Evolutionary conservation across 2,888 invertebrate genomes (phyloP), one percentile per base, ranked within the genome.

Genomic region (Colletes collaris): DNA sequence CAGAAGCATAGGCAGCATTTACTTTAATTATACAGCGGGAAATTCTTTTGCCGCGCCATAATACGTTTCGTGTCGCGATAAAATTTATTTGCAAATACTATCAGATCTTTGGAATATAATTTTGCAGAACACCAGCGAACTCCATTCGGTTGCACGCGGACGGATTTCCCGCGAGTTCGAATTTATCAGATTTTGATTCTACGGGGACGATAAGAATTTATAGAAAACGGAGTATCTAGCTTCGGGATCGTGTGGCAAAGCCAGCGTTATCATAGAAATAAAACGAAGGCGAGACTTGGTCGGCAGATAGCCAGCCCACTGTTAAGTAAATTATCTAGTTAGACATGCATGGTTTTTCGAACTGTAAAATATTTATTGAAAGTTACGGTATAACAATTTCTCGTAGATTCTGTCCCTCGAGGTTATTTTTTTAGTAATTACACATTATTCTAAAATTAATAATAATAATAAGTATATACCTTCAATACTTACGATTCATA

Each of bases 101-200:
- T 55, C 55, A 2, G 49, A 67, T 55, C 16, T 37, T 4, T 3
- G 3, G 19, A 37, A 49, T 40, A 55, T 49, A 68, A 67, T 49
- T 62, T 53, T 37, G 8, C 67, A 11, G 46, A 66, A 35, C 52
- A 46, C 46, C 49, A 11, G 13, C 68, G 19, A 63, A 55, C 55
- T 40, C 55, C 63, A 37, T 37, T 63, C 53, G 19, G 53, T 70
- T 44, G 55, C 70, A 62, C 56, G 70, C 52, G 0, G 13, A 10
- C n/a, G 0, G 11, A n/a, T 27, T 1, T 35, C 27, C 7, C 7
- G 49, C 56, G 52, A 8, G 16, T 50, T 53, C 44, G 11, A 2
- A 4, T 35, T 37, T 68, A 67, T 74, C 67, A 11, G 60, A 74
- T 68, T 27, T 62, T 35, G 73, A 68, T 68, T 55, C 46, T 11